These are phyloP conservation scores for Sphaerodactylus townsendi DNA, from an alignment of 2,113 vertebrate species.

Conservation along the genomic window DNA sequence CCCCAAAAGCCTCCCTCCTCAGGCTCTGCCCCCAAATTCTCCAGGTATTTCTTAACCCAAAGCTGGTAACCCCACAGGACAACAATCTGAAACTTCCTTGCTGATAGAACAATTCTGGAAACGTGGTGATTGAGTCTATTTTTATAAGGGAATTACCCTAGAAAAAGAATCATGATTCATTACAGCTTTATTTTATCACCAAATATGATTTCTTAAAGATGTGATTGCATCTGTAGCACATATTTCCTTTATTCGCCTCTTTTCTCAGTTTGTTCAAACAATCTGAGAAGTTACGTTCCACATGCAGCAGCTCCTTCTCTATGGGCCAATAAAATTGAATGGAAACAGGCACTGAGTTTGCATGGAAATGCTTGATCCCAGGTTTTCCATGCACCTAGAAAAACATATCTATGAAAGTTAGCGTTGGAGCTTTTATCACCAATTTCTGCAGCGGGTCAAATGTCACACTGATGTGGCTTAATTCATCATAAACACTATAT, in stretches of 20 bases:
- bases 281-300: slow-evolving; percentile 41
- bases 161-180: neutral
- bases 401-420: slow-evolving; percentile 9
- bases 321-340: slow-evolving; percentile 58
- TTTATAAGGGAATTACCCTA: neutral
- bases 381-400: slow-evolving; percentile 40
- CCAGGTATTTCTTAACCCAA: no score
- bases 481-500: slow-evolving; percentile 33
- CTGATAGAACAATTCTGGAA: neutral
- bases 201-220: slow-evolving; percentile 10
- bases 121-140: neutral
- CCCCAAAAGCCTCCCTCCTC: no score
- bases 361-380: slow-evolving; percentile 43
- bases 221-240: slow-evolving; percentile 17
- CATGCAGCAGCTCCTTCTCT: slow-evolving; percentile 49
- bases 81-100: neutral
- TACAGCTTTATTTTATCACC: neutral
- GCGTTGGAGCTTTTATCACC: slow-evolving; percentile 24
- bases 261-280: slow-evolving; percentile 55
- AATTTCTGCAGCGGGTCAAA: slow-evolving; percentile 42
- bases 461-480: slow-evolving; percentile 35
- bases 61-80: no score
- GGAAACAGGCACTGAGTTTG: slow-evolving; percentile 41
- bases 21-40: no score
- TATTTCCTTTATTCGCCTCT: slow-evolving; percentile 33